A percentile compares a stretch with the other conserved stretches of the same genome.
These are phyloP conservation scores for Fringilla coelebs DNA, from an alignment of 2,797 vertebrate species.

Conservation along the genomic window DNA sequence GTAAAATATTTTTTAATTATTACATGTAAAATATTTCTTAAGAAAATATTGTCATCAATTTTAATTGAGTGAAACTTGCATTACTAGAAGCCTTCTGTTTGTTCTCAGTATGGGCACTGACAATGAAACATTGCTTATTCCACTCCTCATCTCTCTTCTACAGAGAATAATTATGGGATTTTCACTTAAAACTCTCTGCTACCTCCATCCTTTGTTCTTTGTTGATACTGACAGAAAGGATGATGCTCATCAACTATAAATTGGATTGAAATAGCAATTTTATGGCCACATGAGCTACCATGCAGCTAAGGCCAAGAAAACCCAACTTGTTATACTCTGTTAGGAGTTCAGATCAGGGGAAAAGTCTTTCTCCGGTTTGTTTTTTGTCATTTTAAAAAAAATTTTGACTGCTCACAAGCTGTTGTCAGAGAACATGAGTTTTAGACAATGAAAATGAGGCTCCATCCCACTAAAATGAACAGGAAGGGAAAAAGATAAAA, in stretches of 20 bases:
- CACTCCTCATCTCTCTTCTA: not conserved
- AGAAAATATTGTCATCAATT: not conserved
- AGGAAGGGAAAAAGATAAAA: not conserved
- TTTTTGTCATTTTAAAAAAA: not conserved
- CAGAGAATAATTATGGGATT: not conserved
- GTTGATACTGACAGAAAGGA: not conserved
- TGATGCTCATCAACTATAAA: not conserved
- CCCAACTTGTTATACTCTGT: not conserved
- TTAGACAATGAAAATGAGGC: not conserved
- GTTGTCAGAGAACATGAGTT: not conserved
- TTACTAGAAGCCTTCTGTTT: not conserved
- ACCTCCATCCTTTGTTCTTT: not conserved
- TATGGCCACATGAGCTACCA: not conserved
- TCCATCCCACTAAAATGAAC: not conserved
- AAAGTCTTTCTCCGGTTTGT: not conserved
- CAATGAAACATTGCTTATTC: not conserved
- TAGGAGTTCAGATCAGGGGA: not conserved
- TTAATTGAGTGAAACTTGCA: not conserved
- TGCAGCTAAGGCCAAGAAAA: not conserved
- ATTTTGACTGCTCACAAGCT: not conserved
- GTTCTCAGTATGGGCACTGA: not conserved
- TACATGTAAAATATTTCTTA: not conserved
- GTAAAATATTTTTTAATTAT: not conserved
- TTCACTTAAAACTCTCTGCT: not conserved
- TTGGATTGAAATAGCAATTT: not conserved